These are phyloP conservation scores for Nothura maculosa DNA, from an alignment of 2,797 vertebrate genomes.

Conservation along the genomic window DNA sequence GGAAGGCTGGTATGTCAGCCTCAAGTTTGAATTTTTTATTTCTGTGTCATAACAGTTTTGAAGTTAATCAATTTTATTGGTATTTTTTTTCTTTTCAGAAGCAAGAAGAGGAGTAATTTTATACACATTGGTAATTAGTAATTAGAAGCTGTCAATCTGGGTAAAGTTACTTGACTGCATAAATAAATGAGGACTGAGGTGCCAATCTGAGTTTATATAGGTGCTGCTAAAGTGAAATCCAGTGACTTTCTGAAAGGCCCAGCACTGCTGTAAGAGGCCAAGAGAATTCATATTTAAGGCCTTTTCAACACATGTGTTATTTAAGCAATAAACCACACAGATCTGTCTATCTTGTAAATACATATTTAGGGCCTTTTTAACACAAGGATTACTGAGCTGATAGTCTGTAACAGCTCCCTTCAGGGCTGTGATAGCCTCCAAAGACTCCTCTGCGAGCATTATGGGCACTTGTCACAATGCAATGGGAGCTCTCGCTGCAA, in stretches of 20 bases:
- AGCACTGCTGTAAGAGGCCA: neutral
- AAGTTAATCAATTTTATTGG: neutral
- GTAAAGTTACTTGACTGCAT: neutral
- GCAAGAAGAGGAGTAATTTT: neutral
- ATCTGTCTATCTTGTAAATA: constrained; percentile 59
- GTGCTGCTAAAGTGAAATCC: neutral
- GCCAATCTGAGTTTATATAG: neutral
- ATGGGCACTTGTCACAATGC: neutral
- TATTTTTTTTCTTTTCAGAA: neutral
- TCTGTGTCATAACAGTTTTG: neutral
- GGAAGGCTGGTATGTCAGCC: neutral
- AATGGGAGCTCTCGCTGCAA: neutral
- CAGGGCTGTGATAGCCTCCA: constrained; percentile 47
- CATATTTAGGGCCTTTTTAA: constrained; percentile 55
- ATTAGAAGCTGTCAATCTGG: neutral
- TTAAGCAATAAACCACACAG: constrained; percentile 52
- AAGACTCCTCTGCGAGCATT: neutral
- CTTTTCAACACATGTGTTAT: constrained; percentile 36
- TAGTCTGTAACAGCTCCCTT: constrained; percentile 56
- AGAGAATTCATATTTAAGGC: constrained; percentile 22
- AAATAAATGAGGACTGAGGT: neutral
- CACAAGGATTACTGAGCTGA: constrained; percentile 52
- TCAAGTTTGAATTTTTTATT: neutral
- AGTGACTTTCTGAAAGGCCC: neutral
- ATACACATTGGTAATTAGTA: neutral